phyloP scores from a whole-genome alignment of 2,797 vertebrate species.

The Zalophus californianus region DNA sequence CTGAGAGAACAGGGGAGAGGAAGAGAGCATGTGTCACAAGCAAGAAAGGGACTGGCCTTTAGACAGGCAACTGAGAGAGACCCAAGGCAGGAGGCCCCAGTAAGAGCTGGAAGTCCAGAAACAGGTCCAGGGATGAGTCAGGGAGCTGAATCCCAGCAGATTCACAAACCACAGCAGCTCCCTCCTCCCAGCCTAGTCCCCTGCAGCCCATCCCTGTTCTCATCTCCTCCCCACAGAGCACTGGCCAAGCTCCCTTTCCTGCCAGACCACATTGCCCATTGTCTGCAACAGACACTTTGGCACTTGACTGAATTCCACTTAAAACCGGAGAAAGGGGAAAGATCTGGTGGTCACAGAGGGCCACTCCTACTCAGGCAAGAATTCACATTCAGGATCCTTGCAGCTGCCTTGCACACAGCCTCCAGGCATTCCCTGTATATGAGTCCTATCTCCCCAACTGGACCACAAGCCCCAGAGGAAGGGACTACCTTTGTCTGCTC shows the following conservation, averaged over 20 bases:
- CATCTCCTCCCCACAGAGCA: conserved; percentile 18
- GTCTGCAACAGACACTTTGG: conserved; percentile 58
- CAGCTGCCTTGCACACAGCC: background rate
- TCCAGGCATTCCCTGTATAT: background rate
- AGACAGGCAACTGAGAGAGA: background rate
- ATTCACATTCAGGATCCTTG: background rate
- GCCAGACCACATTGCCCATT: conserved; percentile 34
- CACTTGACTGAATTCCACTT: conserved; percentile 65
- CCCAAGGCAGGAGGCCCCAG: background rate
- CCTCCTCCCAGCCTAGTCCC: background rate
- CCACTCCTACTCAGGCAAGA: conserved; percentile 58
- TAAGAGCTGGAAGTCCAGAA: background rate
- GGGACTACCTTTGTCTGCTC: background rate
- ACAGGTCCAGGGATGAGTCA: background rate
- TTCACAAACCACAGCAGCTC: conserved; percentile 46
- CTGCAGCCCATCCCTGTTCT: background rate
- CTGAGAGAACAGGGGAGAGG: background rate
- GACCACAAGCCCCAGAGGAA: background rate
- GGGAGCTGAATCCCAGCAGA: background rate
- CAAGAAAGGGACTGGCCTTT: background rate
- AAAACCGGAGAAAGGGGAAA: conserved; percentile 62
- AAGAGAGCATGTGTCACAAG: background rate
- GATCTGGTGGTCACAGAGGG: conserved; percentile 21
- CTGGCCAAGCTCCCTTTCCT: conserved; percentile 50
- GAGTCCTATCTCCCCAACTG: background rate